Percentiles rank a stretch among this genome's conserved stretches.
Evolutionary conservation across 2,113 vertebrate genomes (phyloP).

Genomic region (Embiotoca jacksoni): DNA sequence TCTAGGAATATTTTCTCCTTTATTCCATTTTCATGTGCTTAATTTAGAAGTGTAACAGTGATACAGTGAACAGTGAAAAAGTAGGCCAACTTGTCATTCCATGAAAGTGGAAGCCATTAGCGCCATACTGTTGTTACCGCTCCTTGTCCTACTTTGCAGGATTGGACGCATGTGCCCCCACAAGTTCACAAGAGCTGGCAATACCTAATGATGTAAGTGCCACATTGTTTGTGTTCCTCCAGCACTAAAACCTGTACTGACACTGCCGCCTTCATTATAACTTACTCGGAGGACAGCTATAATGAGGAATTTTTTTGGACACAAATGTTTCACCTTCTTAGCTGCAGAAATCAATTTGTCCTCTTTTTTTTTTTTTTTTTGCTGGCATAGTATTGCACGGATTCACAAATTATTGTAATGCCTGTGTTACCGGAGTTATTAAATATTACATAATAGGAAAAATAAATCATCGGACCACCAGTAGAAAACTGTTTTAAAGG

Average conservation of each 20-base stretch:
- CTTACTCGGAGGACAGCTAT: constrained; percentile 36
- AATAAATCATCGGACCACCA: background rate
- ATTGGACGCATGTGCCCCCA: constrained; percentile 89
- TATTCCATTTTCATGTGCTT: constrained; percentile 34
- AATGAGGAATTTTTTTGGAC: constrained; percentile 41
- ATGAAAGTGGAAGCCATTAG: constrained; percentile 64
- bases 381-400: constrained; percentile 2
- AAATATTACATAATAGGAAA: background rate
- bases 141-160: constrained; percentile 86
- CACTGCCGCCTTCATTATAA: constrained; percentile 35
- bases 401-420: background rate
- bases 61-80: constrained; percentile 50
- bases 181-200: constrained; percentile 94
- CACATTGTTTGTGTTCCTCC: constrained; percentile 57
- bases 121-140: constrained; percentile 63
- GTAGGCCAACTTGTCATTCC: constrained; percentile 53
- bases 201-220: constrained; percentile 96
- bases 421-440: background rate
- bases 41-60: constrained; percentile 35
- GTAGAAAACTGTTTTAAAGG: background rate
- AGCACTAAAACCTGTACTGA: constrained; percentile 27
- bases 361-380: background rate
- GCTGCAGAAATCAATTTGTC: background rate
- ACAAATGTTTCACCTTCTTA: background rate
- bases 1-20: constrained; percentile 14